These are phyloP conservation scores for Polydrusus tereticollis DNA, from an alignment of 2,888 invertebrate genomes.

Conservation along the genomic window DNA sequence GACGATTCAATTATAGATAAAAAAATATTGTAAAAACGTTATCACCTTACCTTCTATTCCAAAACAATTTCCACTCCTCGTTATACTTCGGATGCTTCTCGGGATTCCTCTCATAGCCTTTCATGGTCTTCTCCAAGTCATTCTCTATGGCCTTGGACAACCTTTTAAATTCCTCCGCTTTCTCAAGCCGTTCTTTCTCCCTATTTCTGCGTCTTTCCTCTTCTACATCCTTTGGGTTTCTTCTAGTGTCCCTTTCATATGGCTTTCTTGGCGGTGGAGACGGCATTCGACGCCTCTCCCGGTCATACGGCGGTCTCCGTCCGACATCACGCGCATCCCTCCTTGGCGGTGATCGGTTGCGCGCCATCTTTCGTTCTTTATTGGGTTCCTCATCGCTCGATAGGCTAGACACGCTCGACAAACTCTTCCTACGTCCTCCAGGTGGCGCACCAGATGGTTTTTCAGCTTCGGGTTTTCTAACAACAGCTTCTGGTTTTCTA, in stretches of 20 bases:
- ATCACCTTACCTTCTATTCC: slow-evolving; percentile 76
- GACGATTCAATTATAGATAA: too few relatives aligned
- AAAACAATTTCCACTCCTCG: slow-evolving; percentile 92
- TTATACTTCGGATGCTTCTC: slow-evolving; percentile 91
- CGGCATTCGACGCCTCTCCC: slow-evolving; percentile 25
- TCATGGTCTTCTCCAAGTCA: slow-evolving; percentile 75
- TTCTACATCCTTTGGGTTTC: slow-evolving; percentile 10
- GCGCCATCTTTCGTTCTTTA: slow-evolving; percentile 11
- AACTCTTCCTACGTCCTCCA: slow-evolving; percentile 62
- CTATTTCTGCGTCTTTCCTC: slow-evolving; percentile 43
- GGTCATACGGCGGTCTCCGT: background rate
- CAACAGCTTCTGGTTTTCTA: background rate
- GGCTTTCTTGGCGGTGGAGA: slow-evolving; percentile 7
- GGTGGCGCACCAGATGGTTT: background rate
- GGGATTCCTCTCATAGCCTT: slow-evolving; percentile 85
- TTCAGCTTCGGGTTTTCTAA: background rate
- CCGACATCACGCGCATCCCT: slow-evolving; percentile 4
- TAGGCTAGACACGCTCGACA: slow-evolving; percentile 70
- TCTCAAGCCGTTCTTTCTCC: slow-evolving; percentile 62
- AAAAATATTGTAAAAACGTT: too few relatives aligned
- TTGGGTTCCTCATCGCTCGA: slow-evolving; percentile 62
- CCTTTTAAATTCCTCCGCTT: slow-evolving; percentile 70
- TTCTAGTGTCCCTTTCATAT: background rate
- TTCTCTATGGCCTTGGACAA: slow-evolving; percentile 70
- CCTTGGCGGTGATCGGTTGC: slow-evolving; percentile 31